Evolutionary conservation across 1,140 invertebrate species (phyloP), one percentile per base, ranked within the genome.

Genomic region (Diabrotica virgifera): DNA sequence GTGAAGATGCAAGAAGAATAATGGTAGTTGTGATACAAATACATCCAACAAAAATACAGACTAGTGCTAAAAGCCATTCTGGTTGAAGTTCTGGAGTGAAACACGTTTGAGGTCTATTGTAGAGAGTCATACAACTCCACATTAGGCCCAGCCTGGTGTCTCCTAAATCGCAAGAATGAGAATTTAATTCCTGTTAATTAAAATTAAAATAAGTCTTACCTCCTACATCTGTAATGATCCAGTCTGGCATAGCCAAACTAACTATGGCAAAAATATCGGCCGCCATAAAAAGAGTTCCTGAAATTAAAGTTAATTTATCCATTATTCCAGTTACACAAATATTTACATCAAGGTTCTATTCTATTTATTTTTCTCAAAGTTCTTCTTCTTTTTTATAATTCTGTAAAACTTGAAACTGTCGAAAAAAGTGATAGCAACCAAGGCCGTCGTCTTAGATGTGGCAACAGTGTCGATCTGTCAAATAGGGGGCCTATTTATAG

Each of bases 161-260:
- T 66, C 92, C 92, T 90, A 65, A 64, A 68, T 38, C 51, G 9
- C 14, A 57, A 24, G 52, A 12, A 46, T 62, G 46, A 40, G n/a
- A 38, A 51, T 59, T n/a, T 40, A 36, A 36, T 38, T 5, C 11
- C 40, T 11, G 36, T 38, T 12, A 38, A 40, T 7, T 51, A n/a
- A 36, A 38, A 40, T 7, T 51, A n/a, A 36, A 64, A 37, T 53
- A 37, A 38, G 55, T 56, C 70, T 78, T 84, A 92, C 93, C 91
- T 80, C 94, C 94, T 72, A 95, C 91, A 80, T 96, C 93, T 5
- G 94, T 95, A 40, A 96, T 92, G 74, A 97, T 96, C 95, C 95
- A 98, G 80, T 96, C 93, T 50, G 95, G 94, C 87, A 96, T 91
- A 6, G 93, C 90, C 68, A 98, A 84, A 80, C 94, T 96, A 0